phyloP scores from a whole-genome alignment of 2,888 invertebrate species.

The Coelinius sp. region DNA sequence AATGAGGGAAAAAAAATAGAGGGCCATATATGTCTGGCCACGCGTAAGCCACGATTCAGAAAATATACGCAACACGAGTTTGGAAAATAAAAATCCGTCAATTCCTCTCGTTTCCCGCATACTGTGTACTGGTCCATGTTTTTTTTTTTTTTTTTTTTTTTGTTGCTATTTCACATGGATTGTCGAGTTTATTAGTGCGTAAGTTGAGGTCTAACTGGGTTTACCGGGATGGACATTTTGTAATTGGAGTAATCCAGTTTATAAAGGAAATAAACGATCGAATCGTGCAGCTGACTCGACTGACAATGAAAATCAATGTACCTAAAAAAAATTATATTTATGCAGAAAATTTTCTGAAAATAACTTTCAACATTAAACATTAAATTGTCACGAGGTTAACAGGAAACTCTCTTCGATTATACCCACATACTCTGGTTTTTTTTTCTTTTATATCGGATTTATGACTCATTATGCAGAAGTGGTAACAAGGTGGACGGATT shows the following conservation, averaged over 20 bases:
- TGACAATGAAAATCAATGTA: no score
- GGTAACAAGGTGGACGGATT: background rate
- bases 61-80: background rate
- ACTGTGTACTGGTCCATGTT: background rate
- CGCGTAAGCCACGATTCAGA: constrained; percentile 9
- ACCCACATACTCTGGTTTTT: background rate
- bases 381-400: no score
- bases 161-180: background rate
- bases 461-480: background rate
- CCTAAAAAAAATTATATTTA: no score
- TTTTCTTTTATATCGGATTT: background rate
- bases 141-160: no score
- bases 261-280: no score
- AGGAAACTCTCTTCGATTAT: background rate
- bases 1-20: background rate
- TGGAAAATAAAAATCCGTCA: background rate
- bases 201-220: background rate
- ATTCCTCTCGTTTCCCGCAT: background rate
- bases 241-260: no score
- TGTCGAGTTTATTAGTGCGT: background rate
- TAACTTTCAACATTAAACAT: no score
- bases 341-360: no score
- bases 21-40: background rate
- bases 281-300: no score
- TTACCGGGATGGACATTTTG: background rate